Percentiles rank a stretch among this genome's conserved stretches.
phyloP scores from a whole-genome alignment of 2,113 vertebrate genomes.

The Limanda limanda region DNA sequence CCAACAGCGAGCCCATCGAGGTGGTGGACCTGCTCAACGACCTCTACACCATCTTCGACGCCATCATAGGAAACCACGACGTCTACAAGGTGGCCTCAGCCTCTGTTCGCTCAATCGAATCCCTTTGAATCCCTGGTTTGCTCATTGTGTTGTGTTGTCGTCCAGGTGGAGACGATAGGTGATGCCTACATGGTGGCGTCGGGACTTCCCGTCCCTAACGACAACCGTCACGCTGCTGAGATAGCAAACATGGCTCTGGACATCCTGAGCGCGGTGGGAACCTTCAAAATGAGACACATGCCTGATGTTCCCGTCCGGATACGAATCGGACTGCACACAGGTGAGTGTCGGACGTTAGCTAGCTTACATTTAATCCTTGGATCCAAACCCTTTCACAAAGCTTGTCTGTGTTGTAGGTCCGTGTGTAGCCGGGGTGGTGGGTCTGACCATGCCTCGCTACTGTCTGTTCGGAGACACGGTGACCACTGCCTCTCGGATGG shows the following conservation, averaged over 20 bases:
- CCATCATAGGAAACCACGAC: conserved; percentile 85
- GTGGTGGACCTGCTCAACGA: conserved; percentile 88
- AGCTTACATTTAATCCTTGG: too few relatives aligned
- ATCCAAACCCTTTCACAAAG: too few relatives aligned
- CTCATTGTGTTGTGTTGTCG: neutral
- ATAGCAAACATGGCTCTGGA: conserved; percentile 87
- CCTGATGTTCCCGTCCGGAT: conserved; percentile 85
- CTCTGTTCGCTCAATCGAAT: neutral
- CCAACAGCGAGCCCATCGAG: conserved; percentile 86
- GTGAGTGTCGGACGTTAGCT: conserved; percentile 40
- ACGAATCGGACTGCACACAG: conserved; percentile 85
- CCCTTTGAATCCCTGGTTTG: neutral
- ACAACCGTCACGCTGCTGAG: conserved; percentile 82
- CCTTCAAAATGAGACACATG: conserved; percentile 88
- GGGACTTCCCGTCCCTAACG: conserved; percentile 82
- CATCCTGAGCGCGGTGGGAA: conserved; percentile 85
- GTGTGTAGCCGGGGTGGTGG: conserved; percentile 84
- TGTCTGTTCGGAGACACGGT: conserved; percentile 87
- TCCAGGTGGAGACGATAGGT: conserved; percentile 86
- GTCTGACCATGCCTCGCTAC: conserved; percentile 87
- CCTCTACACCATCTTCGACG: conserved; percentile 86
- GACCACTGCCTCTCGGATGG: conserved; percentile 84
- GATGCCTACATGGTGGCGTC: conserved; percentile 88
- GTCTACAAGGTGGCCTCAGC: conserved; percentile 82
- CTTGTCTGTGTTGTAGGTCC: conserved; percentile 66